Evolutionary conservation across 2,113 vertebrate genomes (phyloP).

Genomic region (Cavia aperea): DNA sequence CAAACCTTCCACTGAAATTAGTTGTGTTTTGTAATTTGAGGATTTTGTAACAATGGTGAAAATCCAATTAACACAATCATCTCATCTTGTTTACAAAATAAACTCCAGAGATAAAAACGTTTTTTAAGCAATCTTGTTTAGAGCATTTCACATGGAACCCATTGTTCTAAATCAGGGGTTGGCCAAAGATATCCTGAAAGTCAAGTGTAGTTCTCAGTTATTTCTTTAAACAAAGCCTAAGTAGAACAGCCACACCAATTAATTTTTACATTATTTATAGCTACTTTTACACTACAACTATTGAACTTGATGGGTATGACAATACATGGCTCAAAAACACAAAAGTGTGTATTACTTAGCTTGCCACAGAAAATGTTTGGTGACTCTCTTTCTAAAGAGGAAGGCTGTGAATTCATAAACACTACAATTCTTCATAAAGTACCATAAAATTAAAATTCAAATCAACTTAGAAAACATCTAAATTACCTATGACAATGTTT

Average conservation of each 20-base stretch:
- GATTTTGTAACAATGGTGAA: neutral
- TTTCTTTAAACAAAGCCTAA: constrained; percentile 24
- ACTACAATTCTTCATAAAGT: neutral
- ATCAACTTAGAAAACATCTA: neutral
- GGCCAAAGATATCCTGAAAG: neutral
- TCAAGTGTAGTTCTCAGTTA: neutral
- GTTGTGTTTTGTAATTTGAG: neutral
- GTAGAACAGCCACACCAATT: neutral
- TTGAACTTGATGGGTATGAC: neutral
- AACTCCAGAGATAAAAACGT: neutral
- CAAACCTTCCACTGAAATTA: neutral
- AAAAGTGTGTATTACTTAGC: neutral
- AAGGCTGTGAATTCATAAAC: neutral
- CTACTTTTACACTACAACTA: neutral
- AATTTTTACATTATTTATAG: neutral
- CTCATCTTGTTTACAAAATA: constrained; percentile 3
- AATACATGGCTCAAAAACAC: neutral
- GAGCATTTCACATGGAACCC: neutral
- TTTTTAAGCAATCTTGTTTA: neutral
- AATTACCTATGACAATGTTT: neutral
- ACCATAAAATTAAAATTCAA: constrained; percentile 9
- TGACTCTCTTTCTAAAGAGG: neutral
- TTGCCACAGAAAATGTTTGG: neutral
- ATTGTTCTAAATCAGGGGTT: neutral
- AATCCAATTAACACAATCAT: neutral